Conservation (phyloP, 2,113 vertebrate species). For the Tretioscincus oriximinensis region DNA sequence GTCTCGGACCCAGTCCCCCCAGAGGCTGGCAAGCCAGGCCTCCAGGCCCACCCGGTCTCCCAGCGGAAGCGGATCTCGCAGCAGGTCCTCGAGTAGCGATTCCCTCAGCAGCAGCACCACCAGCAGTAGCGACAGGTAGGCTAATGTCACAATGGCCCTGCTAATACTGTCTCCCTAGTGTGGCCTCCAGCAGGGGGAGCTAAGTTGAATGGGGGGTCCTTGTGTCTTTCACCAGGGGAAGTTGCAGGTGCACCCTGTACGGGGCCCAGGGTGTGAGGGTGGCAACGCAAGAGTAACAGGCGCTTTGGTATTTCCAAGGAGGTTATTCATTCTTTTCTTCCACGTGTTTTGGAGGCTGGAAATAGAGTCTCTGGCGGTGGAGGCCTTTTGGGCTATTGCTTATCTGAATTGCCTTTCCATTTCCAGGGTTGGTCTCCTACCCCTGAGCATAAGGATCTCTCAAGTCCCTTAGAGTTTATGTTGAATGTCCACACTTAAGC, state of each 20-base stretch:
- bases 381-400: too few species aligned
- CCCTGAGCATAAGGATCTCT: too few species aligned
- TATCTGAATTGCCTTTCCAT: too few species aligned
- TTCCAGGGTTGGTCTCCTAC: too few species aligned
- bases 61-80: conserved; percentile 89
- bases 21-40: conserved; percentile 88
- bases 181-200: neutral
- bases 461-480: too few species aligned
- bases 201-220: too few species aligned
- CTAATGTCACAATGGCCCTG: neutral
- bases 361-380: too few species aligned
- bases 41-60: conserved; percentile 85
- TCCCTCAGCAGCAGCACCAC: conserved; percentile 98
- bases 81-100: conserved; percentile 95
- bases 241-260: neutral
- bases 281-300: too few species aligned
- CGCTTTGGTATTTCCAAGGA: neutral
- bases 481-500: too few species aligned
- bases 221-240: neutral
- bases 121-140: conserved; percentile 97
- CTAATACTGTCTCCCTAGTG: fast-evolving
- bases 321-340: neutral
- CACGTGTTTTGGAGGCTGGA: too few species aligned
- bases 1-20: conserved; percentile 92
- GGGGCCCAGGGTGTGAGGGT: neutral